Percentiles rank a stretch among this genome's conserved stretches.
phyloP scores from a whole-genome alignment of 2,888 invertebrate genomes.

The Polyommatus icarus region DNA sequence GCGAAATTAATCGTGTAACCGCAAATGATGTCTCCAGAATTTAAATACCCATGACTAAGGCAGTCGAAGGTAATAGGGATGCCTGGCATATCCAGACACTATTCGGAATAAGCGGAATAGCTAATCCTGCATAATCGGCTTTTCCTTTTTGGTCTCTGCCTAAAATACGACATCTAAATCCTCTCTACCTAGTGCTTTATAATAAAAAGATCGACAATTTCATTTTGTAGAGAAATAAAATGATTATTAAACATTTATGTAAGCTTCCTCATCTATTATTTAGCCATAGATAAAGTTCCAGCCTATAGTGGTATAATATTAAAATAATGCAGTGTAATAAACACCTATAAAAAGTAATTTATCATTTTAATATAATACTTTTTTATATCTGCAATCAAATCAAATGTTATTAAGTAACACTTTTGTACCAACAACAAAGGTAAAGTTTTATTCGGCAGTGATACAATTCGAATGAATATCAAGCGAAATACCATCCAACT shows the following conservation, averaged over 20 bases:
- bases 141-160: neutral
- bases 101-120: neutral
- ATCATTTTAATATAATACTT: neutral
- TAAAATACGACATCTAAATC: neutral
- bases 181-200: neutral
- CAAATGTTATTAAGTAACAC: neutral
- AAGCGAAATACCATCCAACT: constrained; percentile 32
- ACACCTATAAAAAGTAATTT: too few species aligned
- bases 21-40: constrained; percentile 50
- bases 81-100: neutral
- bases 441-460: neutral
- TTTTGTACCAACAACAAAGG: neutral
- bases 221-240: neutral
- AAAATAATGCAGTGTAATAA: too few species aligned
- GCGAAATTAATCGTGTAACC: constrained; percentile 58
- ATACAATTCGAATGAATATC: neutral
- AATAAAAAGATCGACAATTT: neutral
- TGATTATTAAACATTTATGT: neutral
- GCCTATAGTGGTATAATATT: too few species aligned
- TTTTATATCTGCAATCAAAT: neutral
- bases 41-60: constrained; percentile 41
- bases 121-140: neutral
- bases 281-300: too few species aligned
- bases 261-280: too few species aligned
- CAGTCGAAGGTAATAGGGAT: constrained; percentile 1